Evolutionary conservation across 2,797 vertebrate genomes (phyloP).

Genomic region (Enteromius argenteus): DNA sequence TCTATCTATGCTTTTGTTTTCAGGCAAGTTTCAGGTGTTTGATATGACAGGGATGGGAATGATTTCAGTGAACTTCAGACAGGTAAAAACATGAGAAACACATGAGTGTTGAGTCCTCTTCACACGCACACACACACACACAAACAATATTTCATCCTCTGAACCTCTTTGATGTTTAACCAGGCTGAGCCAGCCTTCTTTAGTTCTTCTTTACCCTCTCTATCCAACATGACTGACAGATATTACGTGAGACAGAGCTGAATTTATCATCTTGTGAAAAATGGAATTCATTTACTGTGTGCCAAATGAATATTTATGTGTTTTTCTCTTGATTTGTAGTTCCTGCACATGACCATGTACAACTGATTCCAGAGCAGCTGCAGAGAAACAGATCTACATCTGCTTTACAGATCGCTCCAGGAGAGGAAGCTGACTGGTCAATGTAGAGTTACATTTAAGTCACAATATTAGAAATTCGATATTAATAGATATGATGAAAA

Average conservation of each 20-base stretch:
- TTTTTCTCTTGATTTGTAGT: constrained; percentile 70
- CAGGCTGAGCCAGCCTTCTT: background rate
- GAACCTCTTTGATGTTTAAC: background rate
- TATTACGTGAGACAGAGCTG: background rate
- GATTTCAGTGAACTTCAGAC: constrained; percentile 75
- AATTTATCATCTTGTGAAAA: background rate
- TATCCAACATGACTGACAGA: background rate
- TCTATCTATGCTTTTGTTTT: background rate
- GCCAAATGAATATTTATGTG: constrained; percentile 7
- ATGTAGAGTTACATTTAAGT: background rate
- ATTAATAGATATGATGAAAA: background rate
- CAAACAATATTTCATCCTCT: constrained; percentile 4
- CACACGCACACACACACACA: background rate
- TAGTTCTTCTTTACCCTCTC: background rate
- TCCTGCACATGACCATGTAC: constrained; percentile 82
- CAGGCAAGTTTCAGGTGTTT: constrained; percentile 77
- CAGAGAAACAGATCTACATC: background rate
- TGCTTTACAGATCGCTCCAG: background rate
- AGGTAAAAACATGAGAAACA: constrained; percentile 68
- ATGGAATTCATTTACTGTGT: background rate
- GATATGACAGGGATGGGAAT: constrained; percentile 74
- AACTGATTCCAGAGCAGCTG: constrained; percentile 70
- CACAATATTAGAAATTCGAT: background rate
- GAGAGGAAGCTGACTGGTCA: background rate
- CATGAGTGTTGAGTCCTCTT: background rate